Conservation (phyloP, 2,797 vertebrate genomes). For the Intellagama lesueurii region DNA sequence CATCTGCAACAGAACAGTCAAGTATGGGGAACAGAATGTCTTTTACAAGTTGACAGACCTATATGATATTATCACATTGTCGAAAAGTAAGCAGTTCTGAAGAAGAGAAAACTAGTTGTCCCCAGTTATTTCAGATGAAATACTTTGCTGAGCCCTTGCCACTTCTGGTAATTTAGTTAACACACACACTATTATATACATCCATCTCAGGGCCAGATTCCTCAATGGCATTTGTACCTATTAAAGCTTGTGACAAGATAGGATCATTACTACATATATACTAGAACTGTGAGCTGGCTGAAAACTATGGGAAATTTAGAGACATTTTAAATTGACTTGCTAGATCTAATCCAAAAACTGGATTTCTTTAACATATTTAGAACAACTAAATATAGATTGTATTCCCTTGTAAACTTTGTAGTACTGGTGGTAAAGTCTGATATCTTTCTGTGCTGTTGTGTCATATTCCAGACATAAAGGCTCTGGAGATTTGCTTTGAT, state of each 20-base stretch:
- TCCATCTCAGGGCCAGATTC: too few relatives aligned
- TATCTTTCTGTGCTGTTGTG: neutral
- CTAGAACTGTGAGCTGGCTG: neutral
- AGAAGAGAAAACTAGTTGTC: neutral
- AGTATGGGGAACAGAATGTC: neutral
- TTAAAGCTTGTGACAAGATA: neutral
- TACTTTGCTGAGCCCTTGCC: neutral
- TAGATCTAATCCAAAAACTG: neutral
- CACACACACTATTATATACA: too few relatives aligned
- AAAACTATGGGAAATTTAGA: neutral
- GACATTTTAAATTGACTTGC: neutral
- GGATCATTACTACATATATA: neutral
- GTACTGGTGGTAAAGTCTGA: neutral
- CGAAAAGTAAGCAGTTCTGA: neutral
- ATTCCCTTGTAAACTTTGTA: neutral
- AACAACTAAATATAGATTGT: neutral
- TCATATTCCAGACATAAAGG: neutral
- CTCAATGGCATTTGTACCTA: too few relatives aligned
- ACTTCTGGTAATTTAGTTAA: too few relatives aligned
- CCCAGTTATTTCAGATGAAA: neutral
- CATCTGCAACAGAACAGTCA: neutral
- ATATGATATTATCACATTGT: neutral
- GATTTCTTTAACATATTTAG: neutral
- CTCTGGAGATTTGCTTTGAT: slow-evolving; percentile 3
- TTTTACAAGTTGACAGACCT: neutral